Base-by-base conservation (phyloP, 2,113 vertebrate species). In the Syrrhaptes paradoxus region DNA sequence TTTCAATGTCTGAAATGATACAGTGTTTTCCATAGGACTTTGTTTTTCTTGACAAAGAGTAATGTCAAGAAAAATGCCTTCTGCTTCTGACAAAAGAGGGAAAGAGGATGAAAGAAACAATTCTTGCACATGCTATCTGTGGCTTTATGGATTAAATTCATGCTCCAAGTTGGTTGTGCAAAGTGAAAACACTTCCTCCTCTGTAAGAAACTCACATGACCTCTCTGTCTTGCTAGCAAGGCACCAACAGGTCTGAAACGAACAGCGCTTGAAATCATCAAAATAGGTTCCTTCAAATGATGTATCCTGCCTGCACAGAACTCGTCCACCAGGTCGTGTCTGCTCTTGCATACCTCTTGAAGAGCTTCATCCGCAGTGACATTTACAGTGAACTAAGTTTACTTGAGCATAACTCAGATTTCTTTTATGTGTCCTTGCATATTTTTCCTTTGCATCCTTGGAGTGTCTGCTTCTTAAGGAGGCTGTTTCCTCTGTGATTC, bases 11-110 rank as follows among this genome's bases (percentile, higher is more conserved):
- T 0, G 0, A 86, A 82, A 73, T 72, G 6, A 54, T 92, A 71
- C 29, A 36, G 28, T 54, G 14, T 67, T 94, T 91, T 96, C 63
- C 43, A 31, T 46, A 65, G 45, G 52, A 84, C 59, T 91, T 55
- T 82, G 62, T 79, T 78, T 45, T 72, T 86, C 73, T 65, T 89
- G 85, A 93, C 72, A 72, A 67, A 91, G 65, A 95, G 8, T 82
- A 62, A 87, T 76, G 24, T 65, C 54, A 82, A 92, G 83, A 82
- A 92, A 96, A 92, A 75, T 1, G 1, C 28, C 41, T 90, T 84
- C 55, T 59, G 32, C 34, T 80, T 66, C 70, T 87, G 41, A 41
- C 57, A 58, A 68, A 92, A 84, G 15, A 72, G 12, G 11, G n/a
- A 51, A 65, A 84, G 21, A 48, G 38, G 84, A 68, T 31, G 49